phyloP scores from a whole-genome alignment of 2,113 vertebrate genomes.

The Bujurquina vittata region DNA sequence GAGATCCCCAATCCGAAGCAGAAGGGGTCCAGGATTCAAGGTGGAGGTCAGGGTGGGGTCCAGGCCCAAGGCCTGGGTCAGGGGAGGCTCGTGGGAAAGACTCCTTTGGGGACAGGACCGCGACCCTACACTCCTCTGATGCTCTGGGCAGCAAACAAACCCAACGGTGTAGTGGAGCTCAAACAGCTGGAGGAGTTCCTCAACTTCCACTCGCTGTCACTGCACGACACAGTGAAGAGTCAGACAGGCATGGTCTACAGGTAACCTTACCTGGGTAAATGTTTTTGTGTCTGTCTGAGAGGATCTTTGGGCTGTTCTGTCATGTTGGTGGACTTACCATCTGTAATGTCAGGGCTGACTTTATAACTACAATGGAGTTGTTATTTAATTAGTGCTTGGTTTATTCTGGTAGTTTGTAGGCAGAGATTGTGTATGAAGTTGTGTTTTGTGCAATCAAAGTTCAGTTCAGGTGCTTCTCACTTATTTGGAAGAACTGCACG shows the following conservation, averaged over 20 bases:
- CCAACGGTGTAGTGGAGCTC: slow-evolving; percentile 67
- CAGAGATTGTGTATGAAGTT: neutral
- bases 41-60: slow-evolving; percentile 39
- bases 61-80: slow-evolving; percentile 50
- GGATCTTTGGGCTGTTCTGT: neutral
- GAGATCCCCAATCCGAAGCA: slow-evolving; percentile 85
- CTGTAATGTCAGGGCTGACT: neutral
- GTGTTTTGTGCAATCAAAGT: neutral
- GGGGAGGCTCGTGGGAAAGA: slow-evolving; percentile 60
- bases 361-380: neutral
- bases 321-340: neutral
- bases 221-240: slow-evolving; percentile 81
- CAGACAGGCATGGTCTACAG: slow-evolving; percentile 89
- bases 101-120: neutral
- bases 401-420: neutral
- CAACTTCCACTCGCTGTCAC: slow-evolving; percentile 82
- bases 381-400: neutral
- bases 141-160: slow-evolving; percentile 69
- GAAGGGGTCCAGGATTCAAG: slow-evolving; percentile 69
- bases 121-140: slow-evolving; percentile 51
- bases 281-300: slow-evolving; percentile 3
- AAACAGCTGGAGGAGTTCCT: slow-evolving; percentile 87
- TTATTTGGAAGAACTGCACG: neutral
- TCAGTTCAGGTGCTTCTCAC: neutral
- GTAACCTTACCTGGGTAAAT: slow-evolving; percentile 69